Conservation (phyloP, 2,888 invertebrate species). For the Bellardia bayeri region DNA sequence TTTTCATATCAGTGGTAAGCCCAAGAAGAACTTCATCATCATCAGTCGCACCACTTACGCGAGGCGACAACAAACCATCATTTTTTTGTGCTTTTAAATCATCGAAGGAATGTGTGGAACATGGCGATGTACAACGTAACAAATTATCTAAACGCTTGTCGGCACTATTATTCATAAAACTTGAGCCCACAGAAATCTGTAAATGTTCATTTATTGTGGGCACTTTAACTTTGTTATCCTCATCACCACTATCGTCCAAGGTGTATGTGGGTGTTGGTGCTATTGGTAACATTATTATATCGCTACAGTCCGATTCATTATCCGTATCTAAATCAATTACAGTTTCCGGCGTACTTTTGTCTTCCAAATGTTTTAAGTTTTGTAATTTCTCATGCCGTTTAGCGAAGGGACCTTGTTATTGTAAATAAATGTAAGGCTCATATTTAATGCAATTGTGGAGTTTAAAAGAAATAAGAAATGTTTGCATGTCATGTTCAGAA, state of each 20-base stretch:
- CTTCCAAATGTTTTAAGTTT: conserved; percentile 77
- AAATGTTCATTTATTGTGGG: conserved; percentile 74
- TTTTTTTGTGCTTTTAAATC: conserved; percentile 83
- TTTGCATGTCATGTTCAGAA: no score
- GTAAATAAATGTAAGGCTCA: no score
- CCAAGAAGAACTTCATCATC: conserved; percentile 80
- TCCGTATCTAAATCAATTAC: conserved; percentile 77
- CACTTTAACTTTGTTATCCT: conserved; percentile 70
- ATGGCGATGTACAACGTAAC: conserved; percentile 79
- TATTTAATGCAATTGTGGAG: no score
- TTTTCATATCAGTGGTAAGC: conserved; percentile 78
- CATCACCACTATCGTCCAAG: conserved; percentile 80
- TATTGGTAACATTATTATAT: conserved; percentile 80
- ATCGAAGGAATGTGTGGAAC: conserved; percentile 82
- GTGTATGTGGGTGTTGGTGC: conserved; percentile 80
- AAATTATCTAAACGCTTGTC: conserved; percentile 70
- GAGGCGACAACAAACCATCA: conserved; percentile 78
- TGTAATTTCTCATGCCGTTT: conserved; percentile 78
- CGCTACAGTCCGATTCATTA: conserved; percentile 78
- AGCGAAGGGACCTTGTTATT: conserved; percentile 76
- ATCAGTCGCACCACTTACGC: conserved; percentile 77
- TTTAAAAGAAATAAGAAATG: no score
- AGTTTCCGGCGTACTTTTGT: conserved; percentile 62
- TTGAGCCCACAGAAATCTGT: conserved; percentile 79
- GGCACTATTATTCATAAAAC: conserved; percentile 56